Base-by-base conservation (phyloP, 2,797 vertebrate species). In the Leucoraja ocellata region DNA sequence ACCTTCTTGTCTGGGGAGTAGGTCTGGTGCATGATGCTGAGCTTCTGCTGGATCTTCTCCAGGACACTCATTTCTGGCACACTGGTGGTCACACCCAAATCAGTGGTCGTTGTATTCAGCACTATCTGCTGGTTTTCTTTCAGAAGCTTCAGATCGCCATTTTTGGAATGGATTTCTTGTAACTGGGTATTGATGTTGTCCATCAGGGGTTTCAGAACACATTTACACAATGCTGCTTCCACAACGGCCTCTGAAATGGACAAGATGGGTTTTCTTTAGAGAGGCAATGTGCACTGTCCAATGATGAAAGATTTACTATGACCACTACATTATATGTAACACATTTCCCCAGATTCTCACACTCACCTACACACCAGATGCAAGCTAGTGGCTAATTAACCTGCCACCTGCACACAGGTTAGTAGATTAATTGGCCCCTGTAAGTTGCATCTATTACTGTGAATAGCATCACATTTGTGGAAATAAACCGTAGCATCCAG, bases 1-100 rank as follows among this genome's bases (percentile, higher is more conserved):
- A 99, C 98, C 96, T 99, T 99, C 94, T 97, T 99, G 95, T 99
- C 98, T 0, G 99, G 98, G 0, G 99, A 99, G 94, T 99, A 99
- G 93, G 98, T 97, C 95, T 97, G 96, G 95, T 99, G 97, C 95
- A 99, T 97, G 81, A 94, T 96, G n/a, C 94, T 94, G 63, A 99
- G 97, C 94, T 98, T 99, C 94, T 96, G 96, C 93, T 98, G 96
- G 94, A 99, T 99, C 95, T 98, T 99, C 95, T 99, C 98, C 97
- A 99, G 97, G 36, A 98, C 93, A 0, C 97, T 93, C 0, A 95
- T 95, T 95, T 99, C 99, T 0, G 99, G 99, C 93, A 99, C 97
- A 0, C 98, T 97, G 28, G 99, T 99, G 25, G 97, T 98, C 93
- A 99, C 32, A 0, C 99, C 99, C 77, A 99, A 95, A 83, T 98